Percentiles rank a stretch among this genome's conserved stretches.
phyloP scores from a whole-genome alignment of 2,888 invertebrate species.

The Leptura quadrifasciata region DNA sequence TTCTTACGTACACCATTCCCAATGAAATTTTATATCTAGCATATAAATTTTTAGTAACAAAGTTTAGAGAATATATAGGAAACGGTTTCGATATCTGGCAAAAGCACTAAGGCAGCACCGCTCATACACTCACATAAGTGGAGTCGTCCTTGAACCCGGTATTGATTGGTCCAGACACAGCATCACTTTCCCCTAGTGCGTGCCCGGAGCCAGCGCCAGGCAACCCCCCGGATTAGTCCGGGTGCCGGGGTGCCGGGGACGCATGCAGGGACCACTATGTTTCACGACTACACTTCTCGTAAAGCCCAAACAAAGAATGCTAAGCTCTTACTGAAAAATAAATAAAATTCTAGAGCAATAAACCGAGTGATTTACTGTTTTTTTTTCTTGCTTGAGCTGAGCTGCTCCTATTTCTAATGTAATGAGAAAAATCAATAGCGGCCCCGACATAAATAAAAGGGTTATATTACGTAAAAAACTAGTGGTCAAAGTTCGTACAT shows the following conservation, averaged over 20 bases:
- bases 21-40: slow-evolving; percentile 24
- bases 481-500: neutral
- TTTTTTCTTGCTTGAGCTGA: slow-evolving; percentile 18
- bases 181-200: slow-evolving; percentile 72
- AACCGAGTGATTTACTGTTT: slow-evolving; percentile 17
- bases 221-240: slow-evolving; percentile 62
- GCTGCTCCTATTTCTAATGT: slow-evolving; percentile 25
- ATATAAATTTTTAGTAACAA: slow-evolving; percentile 46
- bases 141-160: slow-evolving; percentile 73
- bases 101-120: slow-evolving; percentile 44
- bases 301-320: slow-evolving; percentile 33
- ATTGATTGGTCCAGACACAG: slow-evolving; percentile 69
- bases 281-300: slow-evolving; percentile 28
- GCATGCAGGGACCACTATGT: slow-evolving; percentile 38
- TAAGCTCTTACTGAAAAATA: slow-evolving; percentile 38
- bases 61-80: slow-evolving; percentile 4
- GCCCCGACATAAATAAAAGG: neutral
- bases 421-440: slow-evolving; percentile 13
- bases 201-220: slow-evolving; percentile 59
- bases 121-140: slow-evolving; percentile 51
- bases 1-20: neutral
- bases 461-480: neutral
- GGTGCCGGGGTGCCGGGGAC: slow-evolving; percentile 58
- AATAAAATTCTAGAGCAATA: slow-evolving; percentile 28
- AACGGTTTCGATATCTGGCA: slow-evolving; percentile 12